A percentile compares a stretch with the other conserved stretches of the same genome.
phyloP scores from a whole-genome alignment of 2,797 vertebrate genomes.

The Rhinophrynus dorsalis region DNA sequence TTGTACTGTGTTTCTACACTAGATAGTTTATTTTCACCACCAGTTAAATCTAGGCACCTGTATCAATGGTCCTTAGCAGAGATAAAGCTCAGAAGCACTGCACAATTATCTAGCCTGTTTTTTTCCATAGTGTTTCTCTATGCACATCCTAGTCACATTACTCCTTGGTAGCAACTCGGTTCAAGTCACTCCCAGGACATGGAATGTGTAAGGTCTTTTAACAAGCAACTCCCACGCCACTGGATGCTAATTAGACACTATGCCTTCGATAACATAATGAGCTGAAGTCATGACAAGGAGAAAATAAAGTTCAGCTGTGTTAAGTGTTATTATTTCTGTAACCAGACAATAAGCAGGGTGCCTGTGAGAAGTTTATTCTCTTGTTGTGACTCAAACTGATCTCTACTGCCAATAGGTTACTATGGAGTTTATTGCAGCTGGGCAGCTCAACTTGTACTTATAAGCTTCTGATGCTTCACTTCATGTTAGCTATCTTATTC shows the following conservation, averaged over 20 bases:
- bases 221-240: slow-evolving; percentile 26
- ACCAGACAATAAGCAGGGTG: slow-evolving; percentile 10
- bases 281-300: slow-evolving; percentile 24
- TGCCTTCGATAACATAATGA: neutral
- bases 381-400: slow-evolving; percentile 15
- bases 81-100: neutral
- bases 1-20: no score
- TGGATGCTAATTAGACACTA: slow-evolving; percentile 35
- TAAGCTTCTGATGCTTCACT: neutral
- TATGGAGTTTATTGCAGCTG: slow-evolving; percentile 16
- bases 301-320: slow-evolving; percentile 29
- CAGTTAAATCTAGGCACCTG: neutral
- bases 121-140: neutral
- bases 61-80: neutral
- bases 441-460: neutral
- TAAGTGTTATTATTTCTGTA: slow-evolving; percentile 23
- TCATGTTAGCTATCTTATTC: no score
- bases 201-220: slow-evolving; percentile 20
- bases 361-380: neutral
- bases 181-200: neutral
- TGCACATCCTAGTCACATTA: neutral
- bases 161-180: neutral
- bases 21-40: no score
- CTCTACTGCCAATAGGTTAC: slow-evolving; percentile 29
- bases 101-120: neutral